Evolutionary conservation across 2,888 invertebrate genomes (phyloP), one percentile per base, ranked within the genome.

Genomic region (Helobdella robusta): DNA sequence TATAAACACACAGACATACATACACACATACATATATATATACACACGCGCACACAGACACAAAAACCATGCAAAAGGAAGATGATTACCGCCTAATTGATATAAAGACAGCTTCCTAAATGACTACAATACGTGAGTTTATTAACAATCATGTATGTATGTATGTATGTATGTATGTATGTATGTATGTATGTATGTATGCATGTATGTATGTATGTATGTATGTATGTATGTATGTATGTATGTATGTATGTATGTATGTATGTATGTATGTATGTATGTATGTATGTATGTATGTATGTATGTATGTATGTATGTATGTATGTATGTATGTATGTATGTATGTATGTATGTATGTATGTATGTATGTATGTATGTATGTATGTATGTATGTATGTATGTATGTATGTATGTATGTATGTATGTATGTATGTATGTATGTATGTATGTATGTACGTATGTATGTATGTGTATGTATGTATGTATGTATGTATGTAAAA

Each of bases 121-220:
- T n/a, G n/a, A n/a, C n/a, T n/a, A n/a, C n/a, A n/a, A n/a, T 40
- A 40, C n/a, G 44, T 40, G n/a, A 15, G 44, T 40, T 15, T 40
- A n/a, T 40, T 15, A 15, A n/a, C n/a, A 40, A 15, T 11, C n/a
- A 40, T 40, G 44, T 40, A 40, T 40, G 44, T 40, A 40, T 40
- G 44, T 40, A 40, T 40, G 44, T 58, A 58, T 58, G 32, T 58
- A 58, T 58, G 32, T 58, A 58, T 58, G 32, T 58, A 58, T 58
- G 58, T 66, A 60, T 66, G 52, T 66, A 60, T 64, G 52, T 63
- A 60, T 63, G 52, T 66, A 60, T 66, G 52, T 64, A 44, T 66
- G 52, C 50, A 60, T 66, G 36, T 66, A 60, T 66, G 52, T 66
- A 60, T 64, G 52, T 46, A 60, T 63, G 48, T 66, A 60, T 66